Percentiles rank a stretch among this genome's conserved stretches.
These are phyloP conservation scores for Squalus acanthias DNA, from an alignment of 2,797 vertebrate species.

Conservation along the genomic window DNA sequence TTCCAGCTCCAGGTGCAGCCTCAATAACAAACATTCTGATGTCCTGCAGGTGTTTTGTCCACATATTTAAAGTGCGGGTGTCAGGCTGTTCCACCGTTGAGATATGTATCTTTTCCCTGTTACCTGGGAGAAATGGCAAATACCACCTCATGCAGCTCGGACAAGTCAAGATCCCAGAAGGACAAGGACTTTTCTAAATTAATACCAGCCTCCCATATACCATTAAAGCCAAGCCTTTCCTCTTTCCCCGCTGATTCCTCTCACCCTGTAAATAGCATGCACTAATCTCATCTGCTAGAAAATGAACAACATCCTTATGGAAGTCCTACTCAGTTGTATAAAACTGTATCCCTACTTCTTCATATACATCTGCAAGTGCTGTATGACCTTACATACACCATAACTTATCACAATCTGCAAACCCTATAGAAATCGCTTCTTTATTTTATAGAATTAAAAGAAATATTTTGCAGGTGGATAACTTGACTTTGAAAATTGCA, in stretches of 20 bases:
- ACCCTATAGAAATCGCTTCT: background rate
- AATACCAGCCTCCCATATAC: background rate
- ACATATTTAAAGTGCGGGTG: background rate
- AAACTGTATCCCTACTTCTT: too few species aligned
- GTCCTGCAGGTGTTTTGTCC: background rate
- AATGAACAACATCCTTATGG: too few species aligned
- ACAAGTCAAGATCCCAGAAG: background rate
- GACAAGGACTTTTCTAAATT: background rate
- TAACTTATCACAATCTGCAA: background rate
- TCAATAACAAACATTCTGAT: background rate
- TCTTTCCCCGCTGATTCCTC: background rate
- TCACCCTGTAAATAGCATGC: too few species aligned
- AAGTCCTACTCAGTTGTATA: too few species aligned
- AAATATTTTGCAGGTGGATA: background rate
- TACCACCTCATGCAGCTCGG: background rate
- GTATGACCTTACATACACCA: background rate
- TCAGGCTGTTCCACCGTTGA: background rate
- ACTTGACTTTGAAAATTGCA: background rate
- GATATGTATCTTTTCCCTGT: background rate
- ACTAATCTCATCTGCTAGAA: too few species aligned
- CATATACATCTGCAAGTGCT: too few species aligned
- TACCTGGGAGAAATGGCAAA: background rate
- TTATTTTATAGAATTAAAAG: background rate
- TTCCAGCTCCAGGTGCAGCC: background rate
- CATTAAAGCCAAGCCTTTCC: background rate